Evolutionary conservation across 2,888 invertebrate genomes (phyloP).

Genomic region (Clepsis dumicolana): DNA sequence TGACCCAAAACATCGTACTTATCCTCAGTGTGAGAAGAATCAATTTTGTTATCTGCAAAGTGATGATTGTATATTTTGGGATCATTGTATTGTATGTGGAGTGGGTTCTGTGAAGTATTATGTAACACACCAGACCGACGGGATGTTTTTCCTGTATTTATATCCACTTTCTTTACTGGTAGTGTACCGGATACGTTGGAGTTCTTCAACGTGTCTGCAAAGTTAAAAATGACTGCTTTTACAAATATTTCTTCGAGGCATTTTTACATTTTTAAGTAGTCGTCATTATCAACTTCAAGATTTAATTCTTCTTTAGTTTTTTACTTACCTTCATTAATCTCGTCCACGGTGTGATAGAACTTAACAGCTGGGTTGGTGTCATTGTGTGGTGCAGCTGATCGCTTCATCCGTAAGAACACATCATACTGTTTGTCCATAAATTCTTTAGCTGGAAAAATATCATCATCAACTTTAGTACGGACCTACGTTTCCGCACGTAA

Average conservation of each 20-base stretch:
- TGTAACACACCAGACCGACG: constrained; percentile 56
- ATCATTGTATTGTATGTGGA: constrained; percentile 70
- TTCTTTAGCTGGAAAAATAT: background rate
- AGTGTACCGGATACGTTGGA: constrained; percentile 67
- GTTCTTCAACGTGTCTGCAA: constrained; percentile 70
- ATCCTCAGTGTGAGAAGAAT: constrained; percentile 57
- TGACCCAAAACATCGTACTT: constrained; percentile 53
- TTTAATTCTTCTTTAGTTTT: background rate
- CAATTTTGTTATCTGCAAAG: constrained; percentile 73
- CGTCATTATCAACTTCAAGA: background rate
- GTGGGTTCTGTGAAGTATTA: constrained; percentile 55
- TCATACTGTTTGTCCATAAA: background rate
- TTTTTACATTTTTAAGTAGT: background rate
- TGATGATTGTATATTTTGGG: constrained; percentile 61
- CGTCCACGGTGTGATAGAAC: constrained; percentile 69
- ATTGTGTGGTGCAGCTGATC: constrained; percentile 45
- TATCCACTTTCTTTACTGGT: constrained; percentile 59
- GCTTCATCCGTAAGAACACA: background rate
- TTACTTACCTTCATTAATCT: constrained; percentile 69
- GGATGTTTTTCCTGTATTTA: constrained; percentile 51
- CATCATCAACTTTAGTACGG: background rate
- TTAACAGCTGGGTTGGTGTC: constrained; percentile 61
- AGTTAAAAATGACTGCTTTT: background rate
- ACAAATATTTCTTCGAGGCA: background rate
- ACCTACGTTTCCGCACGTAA: too few relatives aligned